Base-by-base conservation (phyloP, 2,888 invertebrate species). In the Pseudolycoriella hygida region DNA sequence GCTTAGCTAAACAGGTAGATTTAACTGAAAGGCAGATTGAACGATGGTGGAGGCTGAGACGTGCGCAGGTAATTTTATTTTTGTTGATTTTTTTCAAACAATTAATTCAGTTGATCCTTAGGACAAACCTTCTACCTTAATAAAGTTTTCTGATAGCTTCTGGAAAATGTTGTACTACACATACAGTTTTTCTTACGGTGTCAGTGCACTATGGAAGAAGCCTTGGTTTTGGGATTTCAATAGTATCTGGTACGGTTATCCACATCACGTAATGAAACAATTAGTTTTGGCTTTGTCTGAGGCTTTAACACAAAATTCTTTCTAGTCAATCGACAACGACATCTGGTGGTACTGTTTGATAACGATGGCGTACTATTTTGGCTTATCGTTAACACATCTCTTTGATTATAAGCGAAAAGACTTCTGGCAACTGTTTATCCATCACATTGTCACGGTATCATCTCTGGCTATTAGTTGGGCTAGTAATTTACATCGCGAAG, bases 311-410 rank as follows among this genome's bases (percentile, higher is more conserved):
- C 5, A 25, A 25, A 25, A 4, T 25, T 8, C 5, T 25, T 25
- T 25, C 4, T 76, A 93, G 78, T 77, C 82, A 32, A 69, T 93
- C 17, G 75, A 82, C 11, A 68, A 62, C 51, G 90, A 87, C 57
- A 69, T 92, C 41, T 94, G 92, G 87, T 94, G 90, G 89, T 92
- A 97, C 67, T 98, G 96, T 69, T 92, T 96, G 81, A 72, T 90
- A 51, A 92, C 90, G 40, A 75, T 88, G 61, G 78, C 88, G 25
- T 96, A 96, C 68, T 98, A 97, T 65, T 93, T 90, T 86, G 85
- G 96, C 15, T 70, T 96, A 48, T 82, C 85, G 50, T 76, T 89
- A 50, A 87, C 90, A 15, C 93, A 94, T 67, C 93, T 93, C 68
- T 80, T 87, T 64, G 96, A 97, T 65, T 84, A 89, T 18, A 83